Evolutionary conservation across 2,113 vertebrate genomes (phyloP).

Genomic region (Ibidorhyncha struthersii): DNA sequence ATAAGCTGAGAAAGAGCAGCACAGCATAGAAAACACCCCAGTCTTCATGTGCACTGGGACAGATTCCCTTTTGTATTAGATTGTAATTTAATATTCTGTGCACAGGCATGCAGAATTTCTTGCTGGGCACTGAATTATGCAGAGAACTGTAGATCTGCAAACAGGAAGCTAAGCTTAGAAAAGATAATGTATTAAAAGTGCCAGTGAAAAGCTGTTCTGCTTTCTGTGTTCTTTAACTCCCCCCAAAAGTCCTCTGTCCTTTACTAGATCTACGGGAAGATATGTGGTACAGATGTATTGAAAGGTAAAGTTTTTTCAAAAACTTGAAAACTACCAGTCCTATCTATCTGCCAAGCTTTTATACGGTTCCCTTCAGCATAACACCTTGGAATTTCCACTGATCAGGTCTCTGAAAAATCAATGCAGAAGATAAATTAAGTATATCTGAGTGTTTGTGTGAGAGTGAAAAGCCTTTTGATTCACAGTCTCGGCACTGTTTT

Average conservation of each 20-base stretch:
- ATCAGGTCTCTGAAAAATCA: constrained; percentile 24
- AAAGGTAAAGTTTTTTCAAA: constrained; percentile 56
- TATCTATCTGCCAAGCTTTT: constrained; percentile 33
- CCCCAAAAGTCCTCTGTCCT: constrained; percentile 31
- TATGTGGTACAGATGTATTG: constrained; percentile 12
- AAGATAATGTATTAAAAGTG: constrained; percentile 38
- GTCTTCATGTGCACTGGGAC: background rate
- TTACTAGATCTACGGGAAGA: constrained; percentile 28
- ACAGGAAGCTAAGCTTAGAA: constrained; percentile 57
- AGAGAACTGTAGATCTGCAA: constrained; percentile 52
- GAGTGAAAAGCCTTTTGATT: background rate
- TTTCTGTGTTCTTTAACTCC: constrained; percentile 36
- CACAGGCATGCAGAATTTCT: constrained; percentile 59
- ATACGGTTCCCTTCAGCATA: constrained; percentile 1
- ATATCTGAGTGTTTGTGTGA: background rate
- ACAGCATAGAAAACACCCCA: constrained; percentile 17
- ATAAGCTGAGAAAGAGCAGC: constrained; percentile 26
- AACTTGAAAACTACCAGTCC: background rate
- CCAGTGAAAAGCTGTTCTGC: constrained; percentile 26
- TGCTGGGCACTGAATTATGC: constrained; percentile 63
- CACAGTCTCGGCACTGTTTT: background rate
- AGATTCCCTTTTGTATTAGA: constrained; percentile 41
- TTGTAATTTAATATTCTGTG: constrained; percentile 51
- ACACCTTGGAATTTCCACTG: constrained; percentile 30
- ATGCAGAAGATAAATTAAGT: constrained; percentile 31